Conservation (phyloP, 1,140 invertebrate species). For the Adoxophyes honmai region DNA sequence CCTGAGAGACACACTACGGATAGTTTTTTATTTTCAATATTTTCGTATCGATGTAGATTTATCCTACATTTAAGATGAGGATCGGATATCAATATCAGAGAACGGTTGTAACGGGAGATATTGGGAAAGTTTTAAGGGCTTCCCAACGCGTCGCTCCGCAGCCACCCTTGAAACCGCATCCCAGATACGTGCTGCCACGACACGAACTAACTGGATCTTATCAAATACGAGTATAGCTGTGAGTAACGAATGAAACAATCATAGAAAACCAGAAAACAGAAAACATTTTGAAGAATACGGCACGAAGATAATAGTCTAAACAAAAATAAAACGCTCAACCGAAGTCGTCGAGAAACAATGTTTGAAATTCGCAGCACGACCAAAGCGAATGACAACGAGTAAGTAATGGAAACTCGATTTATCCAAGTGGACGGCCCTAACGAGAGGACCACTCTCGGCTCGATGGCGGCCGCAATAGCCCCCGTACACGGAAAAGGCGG, state of each 20-base stretch:
- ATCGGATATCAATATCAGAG: slow-evolving; percentile 23
- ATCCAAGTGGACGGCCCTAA: slow-evolving; percentile 31
- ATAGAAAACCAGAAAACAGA: no score
- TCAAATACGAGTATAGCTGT: no score
- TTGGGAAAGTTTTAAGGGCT: slow-evolving; percentile 34
- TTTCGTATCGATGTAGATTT: no score
- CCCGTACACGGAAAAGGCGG: slow-evolving; percentile 56
- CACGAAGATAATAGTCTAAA: no score
- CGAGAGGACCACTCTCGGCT: slow-evolving; percentile 23
- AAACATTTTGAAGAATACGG: no score
- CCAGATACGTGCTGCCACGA: background rate
- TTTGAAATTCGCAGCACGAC: slow-evolving; percentile 20
- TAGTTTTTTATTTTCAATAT: no score
- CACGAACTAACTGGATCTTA: no score
- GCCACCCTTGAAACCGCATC: slow-evolving; percentile 13
- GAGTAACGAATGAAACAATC: no score
- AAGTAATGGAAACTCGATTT: slow-evolving; percentile 35
- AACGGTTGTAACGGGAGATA: slow-evolving; percentile 23
- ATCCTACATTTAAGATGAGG: background rate
- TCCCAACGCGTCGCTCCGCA: slow-evolving; percentile 20
- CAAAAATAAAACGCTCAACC: background rate
- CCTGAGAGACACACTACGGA: no score
- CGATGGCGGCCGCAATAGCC: slow-evolving; percentile 26
- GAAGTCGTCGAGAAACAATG: slow-evolving; percentile 14
- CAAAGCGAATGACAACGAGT: slow-evolving; percentile 30